Evolutionary conservation across 2,797 vertebrate species (phyloP), one percentile per base, ranked within the genome.

Genomic region (Protosalanx chinensis): DNA sequence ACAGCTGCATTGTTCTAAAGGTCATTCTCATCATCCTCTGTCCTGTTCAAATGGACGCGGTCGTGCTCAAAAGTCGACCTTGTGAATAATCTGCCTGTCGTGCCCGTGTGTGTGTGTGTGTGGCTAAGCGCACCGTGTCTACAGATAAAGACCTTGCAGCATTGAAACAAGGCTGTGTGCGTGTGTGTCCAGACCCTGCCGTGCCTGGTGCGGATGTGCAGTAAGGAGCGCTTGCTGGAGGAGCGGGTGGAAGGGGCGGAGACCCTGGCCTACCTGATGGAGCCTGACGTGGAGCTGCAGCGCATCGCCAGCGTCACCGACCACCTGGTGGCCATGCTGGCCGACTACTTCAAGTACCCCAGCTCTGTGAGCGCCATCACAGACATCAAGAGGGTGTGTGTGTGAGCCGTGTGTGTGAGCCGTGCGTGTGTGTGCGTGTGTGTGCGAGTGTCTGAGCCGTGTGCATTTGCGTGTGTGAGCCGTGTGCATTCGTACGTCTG

Each of bases 291-390:
- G 82, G 97, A 99, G 85, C 94, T 99, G 63, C 98, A 99, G 90
- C 93, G 97, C 78, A 96, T 95, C n/a, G 98, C 98, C 65, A 99
- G 98, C 89, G 96, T 97, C 84, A 98, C 95, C 0, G 97, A 99
- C 87, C 97, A 99, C 89, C 93, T 99, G 77, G 96, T 99, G 74
- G 93, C 93, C 80, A 98, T 97, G 97, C 88, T 99, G 77, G 96
- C 98, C 0, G 98, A 99, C 90, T 99, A 99, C 91, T 99, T 99
- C 90, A 99, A 99, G 84, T 99, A 99, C 79, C 98, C 98, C 76
- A 99, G 96, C 90, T 98, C 97, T 0, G 97, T 98, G 87, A 98
- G 97, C 5, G 95, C 97, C 83, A 99, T 99, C 91, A 93, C 97
- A 1, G 97, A 99, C 89, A 99, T 99, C 87, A 99, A 99, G 88